Percentiles rank a stretch among this genome's conserved stretches.
phyloP scores from a whole-genome alignment of 2,113 vertebrate genomes.

The Genyomyrus donnyi region DNA sequence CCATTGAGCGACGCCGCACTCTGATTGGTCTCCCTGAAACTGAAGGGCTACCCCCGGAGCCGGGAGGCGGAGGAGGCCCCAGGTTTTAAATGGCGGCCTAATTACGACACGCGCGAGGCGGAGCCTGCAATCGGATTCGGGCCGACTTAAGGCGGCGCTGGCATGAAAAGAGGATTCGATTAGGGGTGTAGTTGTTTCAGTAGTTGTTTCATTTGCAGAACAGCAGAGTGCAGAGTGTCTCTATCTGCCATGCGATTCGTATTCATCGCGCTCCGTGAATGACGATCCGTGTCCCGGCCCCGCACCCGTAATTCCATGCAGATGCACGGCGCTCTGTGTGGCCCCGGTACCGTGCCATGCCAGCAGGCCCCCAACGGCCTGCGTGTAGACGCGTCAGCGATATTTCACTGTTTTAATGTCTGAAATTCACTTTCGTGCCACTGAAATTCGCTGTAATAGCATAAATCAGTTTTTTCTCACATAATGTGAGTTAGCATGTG shows the following conservation, averaged over 20 bases:
- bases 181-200: constrained; percentile 69
- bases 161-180: constrained; percentile 68
- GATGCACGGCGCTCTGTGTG: constrained; percentile 53
- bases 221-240: constrained; percentile 66
- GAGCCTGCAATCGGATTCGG: constrained; percentile 66
- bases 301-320: constrained; percentile 61
- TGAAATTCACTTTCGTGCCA: constrained; percentile 21
- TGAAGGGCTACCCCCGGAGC: constrained; percentile 25
- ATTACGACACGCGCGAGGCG: constrained; percentile 64
- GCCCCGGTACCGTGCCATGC: constrained; percentile 22
- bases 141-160: constrained; percentile 64
- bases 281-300: constrained; percentile 56
- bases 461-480: not conserved
- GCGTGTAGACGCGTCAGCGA: not conserved
- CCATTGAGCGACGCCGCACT: constrained; percentile 17
- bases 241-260: constrained; percentile 64
- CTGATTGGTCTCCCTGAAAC: constrained; percentile 38
- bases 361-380: not conserved
- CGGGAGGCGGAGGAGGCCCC: not conserved
- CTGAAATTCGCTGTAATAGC: not conserved
- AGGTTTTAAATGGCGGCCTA: constrained; percentile 58
- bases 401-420: constrained; percentile 23
- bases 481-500: not conserved
- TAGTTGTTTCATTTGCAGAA: constrained; percentile 69
- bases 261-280: constrained; percentile 59